phyloP scores from a whole-genome alignment of 2,888 invertebrate genomes.

The Conchocele bisecta region DNA sequence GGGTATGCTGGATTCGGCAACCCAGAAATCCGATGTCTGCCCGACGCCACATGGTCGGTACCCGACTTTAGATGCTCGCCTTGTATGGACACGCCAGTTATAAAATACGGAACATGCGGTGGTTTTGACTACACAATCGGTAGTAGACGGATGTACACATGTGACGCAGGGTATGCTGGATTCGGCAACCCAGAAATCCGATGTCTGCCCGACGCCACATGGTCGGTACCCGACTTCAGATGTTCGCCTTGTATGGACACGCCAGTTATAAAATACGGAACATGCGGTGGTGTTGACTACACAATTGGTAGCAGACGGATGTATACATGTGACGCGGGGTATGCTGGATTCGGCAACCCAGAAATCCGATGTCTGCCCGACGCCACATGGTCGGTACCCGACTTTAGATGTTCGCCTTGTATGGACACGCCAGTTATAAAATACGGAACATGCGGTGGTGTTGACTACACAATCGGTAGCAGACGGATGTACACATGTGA shows the following conservation, averaged over 20 bases:
- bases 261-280: constrained; percentile 19
- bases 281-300: constrained; percentile 28
- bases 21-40: constrained; percentile 20
- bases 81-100: constrained; percentile 26
- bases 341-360: constrained; percentile 28
- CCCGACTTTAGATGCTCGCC: constrained; percentile 30
- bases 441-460: constrained; percentile 32
- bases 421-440: constrained; percentile 19
- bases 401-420: constrained; percentile 34
- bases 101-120: constrained; percentile 24
- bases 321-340: constrained; percentile 28
- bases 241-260: constrained; percentile 39
- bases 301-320: constrained; percentile 12
- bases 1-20: constrained; percentile 33
- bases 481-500: constrained; percentile 29
- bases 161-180: constrained; percentile 29
- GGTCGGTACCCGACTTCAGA: constrained; percentile 30
- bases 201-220: constrained; percentile 34
- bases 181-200: constrained; percentile 35
- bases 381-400: constrained; percentile 13
- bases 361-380: constrained; percentile 25
- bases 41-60: constrained; percentile 13
- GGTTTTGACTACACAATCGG: constrained; percentile 26
- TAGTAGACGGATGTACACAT: constrained; percentile 11
- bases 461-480: constrained; percentile 24